phyloP scores from a whole-genome alignment of 2,888 invertebrate species.

The Nowickia ferox region DNA sequence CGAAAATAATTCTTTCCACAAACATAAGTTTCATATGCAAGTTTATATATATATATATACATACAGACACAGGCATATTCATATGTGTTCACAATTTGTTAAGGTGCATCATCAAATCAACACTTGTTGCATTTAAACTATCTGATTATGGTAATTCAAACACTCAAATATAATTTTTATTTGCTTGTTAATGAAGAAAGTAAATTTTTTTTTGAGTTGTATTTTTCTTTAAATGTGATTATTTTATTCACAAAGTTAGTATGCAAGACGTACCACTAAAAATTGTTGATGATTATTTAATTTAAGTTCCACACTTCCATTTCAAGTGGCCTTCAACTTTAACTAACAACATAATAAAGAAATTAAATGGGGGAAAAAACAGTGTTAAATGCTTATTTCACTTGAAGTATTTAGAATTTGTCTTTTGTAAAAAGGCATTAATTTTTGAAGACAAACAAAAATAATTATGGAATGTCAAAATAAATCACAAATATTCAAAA shows the following conservation, averaged over 20 bases:
- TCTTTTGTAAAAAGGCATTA: too few species aligned
- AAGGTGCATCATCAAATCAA: slow-evolving; percentile 49
- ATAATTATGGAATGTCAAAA: too few species aligned
- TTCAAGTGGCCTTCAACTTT: slow-evolving; percentile 45
- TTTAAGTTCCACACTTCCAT: slow-evolving; percentile 1
- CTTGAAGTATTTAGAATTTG: not conserved
- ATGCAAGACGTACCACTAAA: slow-evolving; percentile 30
- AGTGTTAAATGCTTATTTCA: not conserved
- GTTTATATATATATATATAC: not conserved
- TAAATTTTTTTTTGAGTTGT: not conserved
- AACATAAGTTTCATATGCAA: not conserved
- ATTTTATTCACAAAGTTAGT: slow-evolving; percentile 38
- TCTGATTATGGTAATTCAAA: slow-evolving; percentile 42
- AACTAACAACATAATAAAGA: not conserved
- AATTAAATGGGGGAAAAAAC: not conserved
- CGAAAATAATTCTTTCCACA: not conserved
- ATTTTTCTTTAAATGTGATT: slow-evolving; percentile 2
- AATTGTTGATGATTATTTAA: not conserved
- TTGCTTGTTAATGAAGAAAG: not conserved
- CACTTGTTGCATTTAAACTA: slow-evolving; percentile 58
- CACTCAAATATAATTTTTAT: not conserved
- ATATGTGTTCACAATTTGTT: slow-evolving; percentile 33
- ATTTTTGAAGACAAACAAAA: too few species aligned
- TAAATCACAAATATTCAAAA: too few species aligned
- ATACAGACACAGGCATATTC: not conserved